Evolutionary conservation across 37 sponge, comb jelly and placozoan species (phyloP), one percentile per base, ranked within the genome.

Genomic region (Tethya wilhelma): DNA sequence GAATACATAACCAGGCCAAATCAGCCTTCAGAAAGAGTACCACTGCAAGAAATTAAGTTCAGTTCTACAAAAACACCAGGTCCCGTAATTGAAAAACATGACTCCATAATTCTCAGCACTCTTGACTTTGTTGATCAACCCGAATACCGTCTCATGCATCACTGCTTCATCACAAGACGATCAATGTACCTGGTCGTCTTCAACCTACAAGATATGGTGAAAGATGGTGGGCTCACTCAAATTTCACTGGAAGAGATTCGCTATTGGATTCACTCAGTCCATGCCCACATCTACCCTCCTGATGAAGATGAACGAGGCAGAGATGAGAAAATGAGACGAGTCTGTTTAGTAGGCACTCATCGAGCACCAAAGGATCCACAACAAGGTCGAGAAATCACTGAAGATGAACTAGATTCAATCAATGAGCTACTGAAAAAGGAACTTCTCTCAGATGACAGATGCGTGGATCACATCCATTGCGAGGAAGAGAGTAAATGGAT

Each of bases 81-180:
- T n/a, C n/a, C n/a, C n/a, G n/a, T n/a, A n/a, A n/a, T n/a, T n/a
- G n/a, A n/a, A n/a, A n/a, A n/a, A n/a, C n/a, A n/a, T 81, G 44
- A n/a, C n/a, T n/a, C n/a, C n/a, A n/a, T n/a, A n/a, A n/a, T n/a
- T n/a, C n/a, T n/a, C n/a, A 79, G 65, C 57, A 66, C 75, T 22
- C 72, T 75, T 29, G 83, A 88, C 56, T 88, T 88, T 77, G 89
- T 83, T 40, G 89, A 83, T 2, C 89, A 88, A 38, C 56, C 76
- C 0, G 71, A 59, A 30, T 88, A n/a, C n/a, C n/a, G n/a, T n/a
- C n/a, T n/a, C n/a, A n/a, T n/a, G n/a, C n/a, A n/a, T n/a, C n/a
- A n/a, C 39, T 88, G 89, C 73, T 88, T 88, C 64, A 88, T 88
- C 56, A 77, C 77, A 28, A 76, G 74, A 22, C 70, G 79, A 9